A percentile compares a stretch with the other conserved stretches of the same genome.
Conservation (phyloP, 2,113 vertebrate genomes). For the Connochaetes taurinus region DNA sequence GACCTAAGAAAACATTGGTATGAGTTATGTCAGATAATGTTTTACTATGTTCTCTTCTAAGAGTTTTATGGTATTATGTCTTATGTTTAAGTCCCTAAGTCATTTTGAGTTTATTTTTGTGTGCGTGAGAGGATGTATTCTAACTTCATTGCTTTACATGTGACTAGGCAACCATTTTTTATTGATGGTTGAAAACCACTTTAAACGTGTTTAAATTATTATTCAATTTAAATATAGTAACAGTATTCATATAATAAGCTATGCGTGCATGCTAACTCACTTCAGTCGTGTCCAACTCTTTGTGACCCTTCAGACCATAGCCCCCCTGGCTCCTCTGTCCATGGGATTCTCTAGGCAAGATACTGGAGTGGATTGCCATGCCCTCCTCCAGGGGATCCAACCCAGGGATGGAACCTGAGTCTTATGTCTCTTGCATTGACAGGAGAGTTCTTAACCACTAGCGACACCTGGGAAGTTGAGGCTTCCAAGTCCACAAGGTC, state of each 20-base stretch:
- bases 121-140: not conserved
- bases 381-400: not conserved
- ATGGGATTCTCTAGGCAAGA: not conserved
- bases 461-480: not conserved
- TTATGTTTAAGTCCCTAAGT: not conserved
- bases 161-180: not conserved
- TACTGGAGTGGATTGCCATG: not conserved
- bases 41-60: not conserved
- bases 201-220: not conserved
- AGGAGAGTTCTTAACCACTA: not conserved
- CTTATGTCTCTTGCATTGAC: not conserved
- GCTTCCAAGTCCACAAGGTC: not conserved
- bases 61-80: not conserved
- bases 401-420: not conserved
- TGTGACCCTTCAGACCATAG: not conserved
- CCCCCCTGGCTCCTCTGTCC: not conserved
- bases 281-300: not conserved
- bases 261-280: not conserved
- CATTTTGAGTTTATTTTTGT: not conserved
- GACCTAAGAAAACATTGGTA: not conserved
- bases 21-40: not conserved
- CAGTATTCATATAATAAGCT: not conserved
- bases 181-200: not conserved
- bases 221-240: constrained; percentile 13
- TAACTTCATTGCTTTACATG: not conserved